Evolutionary conservation across 2,113 vertebrate species (phyloP).

Genomic region (Regulus satrapa): DNA sequence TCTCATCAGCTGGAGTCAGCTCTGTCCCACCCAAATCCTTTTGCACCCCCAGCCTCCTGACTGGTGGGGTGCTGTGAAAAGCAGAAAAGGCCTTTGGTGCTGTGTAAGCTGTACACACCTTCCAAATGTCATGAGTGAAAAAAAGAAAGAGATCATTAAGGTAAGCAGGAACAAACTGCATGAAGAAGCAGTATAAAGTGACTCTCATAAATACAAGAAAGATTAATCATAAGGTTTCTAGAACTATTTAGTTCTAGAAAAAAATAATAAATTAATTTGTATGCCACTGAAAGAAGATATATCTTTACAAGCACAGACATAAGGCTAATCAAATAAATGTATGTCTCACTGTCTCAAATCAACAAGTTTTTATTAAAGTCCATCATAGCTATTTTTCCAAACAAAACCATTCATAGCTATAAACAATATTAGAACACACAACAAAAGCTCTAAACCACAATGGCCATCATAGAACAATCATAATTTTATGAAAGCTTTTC

Average conservation of each 20-base stretch:
- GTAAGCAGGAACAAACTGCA: not conserved
- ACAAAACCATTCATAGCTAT: not conserved
- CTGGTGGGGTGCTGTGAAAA: not conserved
- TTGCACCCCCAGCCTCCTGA: not conserved
- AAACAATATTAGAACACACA: not conserved
- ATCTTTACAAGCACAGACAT: not conserved
- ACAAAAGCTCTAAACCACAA: not conserved
- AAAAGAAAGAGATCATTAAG: not conserved
- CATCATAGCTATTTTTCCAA: not conserved
- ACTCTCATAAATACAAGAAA: not conserved
- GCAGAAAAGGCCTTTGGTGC: not conserved
- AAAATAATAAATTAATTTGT: not conserved
- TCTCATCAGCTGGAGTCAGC: not conserved
- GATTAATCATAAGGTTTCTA: not conserved
- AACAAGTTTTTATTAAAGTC: not conserved
- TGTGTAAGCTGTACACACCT: rapidly evolving
- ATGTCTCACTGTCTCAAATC: not conserved
- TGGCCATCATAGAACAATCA: not conserved
- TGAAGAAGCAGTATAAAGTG: not conserved
- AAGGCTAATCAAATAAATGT: not conserved
- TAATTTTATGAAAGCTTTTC: not conserved
- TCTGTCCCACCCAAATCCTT: not conserved
- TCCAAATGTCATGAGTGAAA: not conserved
- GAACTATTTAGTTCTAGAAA: not conserved
- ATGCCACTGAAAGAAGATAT: not conserved